These are phyloP conservation scores for Conopomorpha cramerella DNA, from an alignment of 1,140 invertebrate genomes.

Conservation along the genomic window DNA sequence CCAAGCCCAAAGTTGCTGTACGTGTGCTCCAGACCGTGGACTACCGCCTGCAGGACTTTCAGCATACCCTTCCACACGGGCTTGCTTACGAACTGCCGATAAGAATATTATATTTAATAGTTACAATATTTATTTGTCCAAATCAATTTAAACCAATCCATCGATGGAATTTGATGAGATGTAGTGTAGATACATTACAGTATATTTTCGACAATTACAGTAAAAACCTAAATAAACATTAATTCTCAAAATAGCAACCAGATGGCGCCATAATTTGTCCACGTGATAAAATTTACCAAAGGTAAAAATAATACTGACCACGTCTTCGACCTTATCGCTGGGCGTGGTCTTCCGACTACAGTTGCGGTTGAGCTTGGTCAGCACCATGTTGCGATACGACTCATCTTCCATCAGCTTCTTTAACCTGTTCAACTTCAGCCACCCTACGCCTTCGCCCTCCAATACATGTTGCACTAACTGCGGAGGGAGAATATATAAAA, in stretches of 20 bases:
- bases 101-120: too few relatives aligned
- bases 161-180: too few relatives aligned
- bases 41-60: conserved; percentile 86
- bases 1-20: conserved; percentile 93
- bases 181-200: too few relatives aligned
- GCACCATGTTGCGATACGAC: conserved; percentile 94
- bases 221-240: too few relatives aligned
- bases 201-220: too few relatives aligned
- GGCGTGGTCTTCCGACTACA: conserved; percentile 92
- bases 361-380: conserved; percentile 93
- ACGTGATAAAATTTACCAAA: too few relatives aligned
- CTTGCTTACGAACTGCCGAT: conserved; percentile 79
- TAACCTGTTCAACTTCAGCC: conserved; percentile 92
- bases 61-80: conserved; percentile 96
- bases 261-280: too few relatives aligned
- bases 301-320: conserved; percentile 73
- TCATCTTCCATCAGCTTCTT: conserved; percentile 99
- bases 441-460: conserved; percentile 95
- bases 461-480: conserved; percentile 90
- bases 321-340: conserved; percentile 96
- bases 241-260: too few relatives aligned
- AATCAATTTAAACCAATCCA: too few relatives aligned
- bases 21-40: conserved; percentile 89
- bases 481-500: conserved; percentile 13
- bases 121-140: too few relatives aligned